phyloP scores from a whole-genome alignment of 2,113 vertebrate species.

The Ammodramus savannarum region DNA sequence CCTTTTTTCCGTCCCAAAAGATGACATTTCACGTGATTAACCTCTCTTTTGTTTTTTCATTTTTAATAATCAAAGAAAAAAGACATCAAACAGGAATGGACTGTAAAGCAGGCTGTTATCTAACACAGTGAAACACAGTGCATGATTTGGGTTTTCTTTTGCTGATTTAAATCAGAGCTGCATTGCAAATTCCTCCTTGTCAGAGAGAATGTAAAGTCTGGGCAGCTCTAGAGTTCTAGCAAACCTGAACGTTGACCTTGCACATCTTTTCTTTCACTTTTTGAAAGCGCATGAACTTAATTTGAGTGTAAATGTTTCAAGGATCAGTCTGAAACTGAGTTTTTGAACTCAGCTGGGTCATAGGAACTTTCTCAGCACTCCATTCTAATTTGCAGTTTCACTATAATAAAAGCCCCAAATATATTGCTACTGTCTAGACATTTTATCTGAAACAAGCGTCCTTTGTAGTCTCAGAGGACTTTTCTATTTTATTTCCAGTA shows the following conservation, averaged over 20 bases:
- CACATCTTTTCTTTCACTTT: constrained; percentile 23
- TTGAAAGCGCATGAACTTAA: constrained; percentile 64
- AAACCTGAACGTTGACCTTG: constrained; percentile 44
- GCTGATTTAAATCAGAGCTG: not conserved
- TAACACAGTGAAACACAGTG: not conserved
- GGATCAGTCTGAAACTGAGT: constrained; percentile 63
- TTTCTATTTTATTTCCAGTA: constrained; percentile 95
- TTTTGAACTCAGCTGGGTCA: constrained; percentile 78
- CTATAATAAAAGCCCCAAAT: constrained; percentile 84
- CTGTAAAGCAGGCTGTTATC: not conserved
- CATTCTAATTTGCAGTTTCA: constrained; percentile 83
- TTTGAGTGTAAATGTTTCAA: constrained; percentile 58
- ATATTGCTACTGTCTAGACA: constrained; percentile 86
- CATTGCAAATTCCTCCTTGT: constrained; percentile 8
- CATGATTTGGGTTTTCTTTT: not conserved
- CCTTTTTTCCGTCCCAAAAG: not conserved
- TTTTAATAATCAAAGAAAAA: not conserved
- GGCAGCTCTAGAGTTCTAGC: constrained; percentile 13
- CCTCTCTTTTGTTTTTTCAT: not conserved
- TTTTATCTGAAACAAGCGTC: constrained; percentile 88
- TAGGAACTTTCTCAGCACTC: constrained; percentile 75
- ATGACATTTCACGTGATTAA: not conserved
- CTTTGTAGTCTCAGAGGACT: constrained; percentile 85
- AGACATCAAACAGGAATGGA: not conserved
- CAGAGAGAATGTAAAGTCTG: constrained; percentile 12